Base-by-base conservation (phyloP, 1,140 invertebrate genomes). In the Drosophila auraria region DNA sequence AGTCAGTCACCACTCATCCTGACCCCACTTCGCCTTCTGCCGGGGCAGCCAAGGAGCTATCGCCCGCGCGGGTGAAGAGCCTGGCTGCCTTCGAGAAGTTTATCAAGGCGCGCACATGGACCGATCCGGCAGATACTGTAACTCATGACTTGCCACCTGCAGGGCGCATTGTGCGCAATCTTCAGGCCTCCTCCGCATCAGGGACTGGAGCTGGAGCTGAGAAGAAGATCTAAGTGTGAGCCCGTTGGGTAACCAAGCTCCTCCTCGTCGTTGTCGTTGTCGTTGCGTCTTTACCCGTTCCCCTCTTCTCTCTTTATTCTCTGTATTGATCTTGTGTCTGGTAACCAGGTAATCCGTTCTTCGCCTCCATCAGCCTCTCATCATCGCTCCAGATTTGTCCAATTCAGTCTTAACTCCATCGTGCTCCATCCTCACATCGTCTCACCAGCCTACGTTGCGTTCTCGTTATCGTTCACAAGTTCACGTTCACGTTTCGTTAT, bases 341-440 rank as follows among this genome's bases (percentile, higher is more conserved):
- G 82, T 83, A 83, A 89, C 75, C 83, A 87, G 84, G 84, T 87
- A 87, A 87, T 73, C 66, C 40, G 78, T 89, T 75, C 56, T 84
- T 65, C 73, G 75, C 75, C 74, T 61, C 47, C 68, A 78, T 82
- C 40, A 66, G 64, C 40, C 64, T 69, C 74, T 79, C 74, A 77
- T 77, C 51, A 73, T 70, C 60, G 65, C 54, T 71, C 68, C 62
- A 68, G 38, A 58, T 49, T 12, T 58, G 66, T 76, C 66, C 74
- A 65, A 62, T 49, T 65, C 73, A 78, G 63, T n/a, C 53, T 81
- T 53, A 83, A 66, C 72, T 40, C 63, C 63, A 68, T 65, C 44
- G 25, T 59, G 14, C 30, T 38, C 49, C 71, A 75, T 60, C 73
- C 69, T 86, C 60, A 83, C 72, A 62, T 77, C 42, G 59, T 73